A percentile compares a stretch with the other conserved stretches of the same genome.
phyloP scores from a whole-genome alignment of 2,888 invertebrate genomes.

The Cephus pulcher region DNA sequence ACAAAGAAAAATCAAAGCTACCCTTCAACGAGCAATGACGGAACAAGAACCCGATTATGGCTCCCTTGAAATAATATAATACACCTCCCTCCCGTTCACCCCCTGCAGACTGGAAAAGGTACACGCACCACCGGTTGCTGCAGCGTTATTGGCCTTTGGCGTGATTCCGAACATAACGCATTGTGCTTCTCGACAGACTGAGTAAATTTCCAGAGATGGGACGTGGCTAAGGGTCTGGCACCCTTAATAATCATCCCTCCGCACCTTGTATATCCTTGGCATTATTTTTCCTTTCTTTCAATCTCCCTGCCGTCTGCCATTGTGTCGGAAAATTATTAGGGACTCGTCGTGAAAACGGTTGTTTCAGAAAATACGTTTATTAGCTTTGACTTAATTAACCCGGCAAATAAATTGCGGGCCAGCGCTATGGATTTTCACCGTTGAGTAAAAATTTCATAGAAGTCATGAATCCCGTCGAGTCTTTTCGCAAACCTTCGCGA shows the following conservation, averaged over 20 bases:
- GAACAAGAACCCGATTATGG: neutral
- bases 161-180: constrained; percentile 51
- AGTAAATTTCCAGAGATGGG: neutral
- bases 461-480: neutral
- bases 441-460: neutral
- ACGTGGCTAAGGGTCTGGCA: constrained; percentile 1
- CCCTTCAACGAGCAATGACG: neutral
- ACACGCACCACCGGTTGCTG: constrained; percentile 35
- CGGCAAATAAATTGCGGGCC: neutral
- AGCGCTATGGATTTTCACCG: neutral
- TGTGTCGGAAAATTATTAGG: neutral
- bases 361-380: neutral
- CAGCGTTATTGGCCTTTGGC: constrained; percentile 55
- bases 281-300: neutral
- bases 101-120: neutral
- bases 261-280: neutral
- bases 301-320: neutral
- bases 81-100: neutral
- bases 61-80: neutral
- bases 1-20: neutral
- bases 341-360: neutral
- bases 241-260: neutral
- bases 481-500: neutral
- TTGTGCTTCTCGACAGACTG: constrained; percentile 19
- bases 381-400: neutral